Conservation (phyloP, 1,140 invertebrate genomes). For the Ephestia elutella region DNA sequence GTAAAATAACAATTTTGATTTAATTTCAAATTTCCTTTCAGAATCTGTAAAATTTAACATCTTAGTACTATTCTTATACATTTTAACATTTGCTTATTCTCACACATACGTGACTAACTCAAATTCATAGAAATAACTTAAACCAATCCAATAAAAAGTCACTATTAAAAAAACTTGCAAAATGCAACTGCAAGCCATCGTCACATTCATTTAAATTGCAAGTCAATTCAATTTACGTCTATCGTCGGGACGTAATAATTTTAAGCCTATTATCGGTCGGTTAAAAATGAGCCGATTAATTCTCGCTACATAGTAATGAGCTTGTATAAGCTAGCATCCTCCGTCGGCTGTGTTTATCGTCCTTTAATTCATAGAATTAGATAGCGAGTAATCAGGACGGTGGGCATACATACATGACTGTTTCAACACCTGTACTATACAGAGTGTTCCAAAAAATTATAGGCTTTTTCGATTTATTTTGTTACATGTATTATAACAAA, state of each 20-base stretch:
- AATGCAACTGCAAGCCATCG: not conserved
- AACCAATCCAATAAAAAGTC: too few relatives aligned
- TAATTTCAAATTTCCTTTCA: too few relatives aligned
- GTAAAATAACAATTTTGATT: too few relatives aligned
- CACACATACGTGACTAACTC: too few relatives aligned
- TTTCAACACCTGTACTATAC: not conserved
- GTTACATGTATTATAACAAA: too few relatives aligned
- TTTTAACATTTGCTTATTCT: too few relatives aligned
- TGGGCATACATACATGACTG: not conserved
- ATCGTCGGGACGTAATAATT: not conserved
- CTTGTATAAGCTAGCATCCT: not conserved
- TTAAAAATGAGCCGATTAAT: not conserved
- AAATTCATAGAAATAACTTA: too few relatives aligned
- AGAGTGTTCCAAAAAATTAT: not conserved
- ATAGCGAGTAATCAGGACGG: not conserved
- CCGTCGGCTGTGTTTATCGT: not conserved
- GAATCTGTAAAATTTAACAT: too few relatives aligned
- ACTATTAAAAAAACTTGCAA: too few relatives aligned
- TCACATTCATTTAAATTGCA: not conserved
- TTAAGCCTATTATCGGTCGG: not conserved
- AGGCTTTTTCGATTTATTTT: too few relatives aligned
- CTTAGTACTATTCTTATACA: too few relatives aligned
- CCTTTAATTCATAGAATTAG: constrained; percentile 4
- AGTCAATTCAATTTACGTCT: not conserved
- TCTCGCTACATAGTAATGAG: not conserved